These are phyloP conservation scores for Lasioglossum vierecki DNA, from an alignment of 2,888 invertebrate species.

Conservation along the genomic window DNA sequence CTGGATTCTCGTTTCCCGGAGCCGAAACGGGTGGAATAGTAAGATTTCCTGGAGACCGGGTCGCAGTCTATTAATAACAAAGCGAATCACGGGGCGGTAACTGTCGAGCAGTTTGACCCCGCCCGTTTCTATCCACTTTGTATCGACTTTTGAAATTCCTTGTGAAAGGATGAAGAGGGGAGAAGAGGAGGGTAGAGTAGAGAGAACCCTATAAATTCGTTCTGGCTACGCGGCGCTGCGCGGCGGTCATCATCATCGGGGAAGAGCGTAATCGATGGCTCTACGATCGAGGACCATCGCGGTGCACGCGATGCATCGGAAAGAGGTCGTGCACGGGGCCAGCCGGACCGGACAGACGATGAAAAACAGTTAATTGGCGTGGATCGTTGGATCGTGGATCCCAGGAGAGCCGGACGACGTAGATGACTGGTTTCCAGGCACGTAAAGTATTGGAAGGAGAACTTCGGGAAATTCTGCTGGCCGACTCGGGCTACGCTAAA, in stretches of 20 bases:
- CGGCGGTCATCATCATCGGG: constrained; percentile 62
- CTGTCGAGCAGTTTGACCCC: background rate
- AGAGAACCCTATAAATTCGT: constrained; percentile 17
- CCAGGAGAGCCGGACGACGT: constrained; percentile 35
- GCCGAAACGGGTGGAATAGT: background rate
- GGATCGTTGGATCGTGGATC: constrained; percentile 49
- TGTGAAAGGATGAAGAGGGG: background rate
- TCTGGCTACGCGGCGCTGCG: background rate
- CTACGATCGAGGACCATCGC: constrained; percentile 47
- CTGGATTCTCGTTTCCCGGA: background rate
- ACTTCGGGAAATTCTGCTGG: constrained; percentile 63
- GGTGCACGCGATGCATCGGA: constrained; percentile 38
- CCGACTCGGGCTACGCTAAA: constrained; percentile 51
- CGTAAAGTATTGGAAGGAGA: constrained; percentile 66
- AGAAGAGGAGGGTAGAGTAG: background rate
- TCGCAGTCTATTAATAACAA: constrained; percentile 2
- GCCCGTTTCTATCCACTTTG: background rate
- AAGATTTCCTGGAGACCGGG: background rate
- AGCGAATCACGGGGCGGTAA: background rate
- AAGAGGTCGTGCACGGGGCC: constrained; percentile 27
- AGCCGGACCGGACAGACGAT: constrained; percentile 40
- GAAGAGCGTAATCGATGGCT: constrained; percentile 64
- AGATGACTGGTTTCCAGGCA: constrained; percentile 68
- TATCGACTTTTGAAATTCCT: background rate
- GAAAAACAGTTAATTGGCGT: constrained; percentile 40